These are phyloP conservation scores for Chloroceryle amazona DNA, from an alignment of 2,797 vertebrate species.

Conservation along the genomic window DNA sequence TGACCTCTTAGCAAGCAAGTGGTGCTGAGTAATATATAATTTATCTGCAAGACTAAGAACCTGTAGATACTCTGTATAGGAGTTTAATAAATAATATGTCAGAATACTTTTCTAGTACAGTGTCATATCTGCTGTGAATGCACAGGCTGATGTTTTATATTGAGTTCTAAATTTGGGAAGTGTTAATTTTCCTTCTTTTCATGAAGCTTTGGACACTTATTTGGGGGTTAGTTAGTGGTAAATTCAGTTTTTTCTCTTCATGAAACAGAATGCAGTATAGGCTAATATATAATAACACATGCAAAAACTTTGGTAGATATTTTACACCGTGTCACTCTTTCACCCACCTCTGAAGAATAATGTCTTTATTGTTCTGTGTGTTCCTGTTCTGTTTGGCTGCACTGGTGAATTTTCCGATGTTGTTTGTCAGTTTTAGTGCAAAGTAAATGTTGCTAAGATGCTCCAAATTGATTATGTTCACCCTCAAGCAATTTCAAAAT, in stretches of 20 bases:
- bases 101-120: background rate
- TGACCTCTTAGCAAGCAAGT: background rate
- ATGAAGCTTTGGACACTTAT: background rate
- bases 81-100: slow-evolving; percentile 12
- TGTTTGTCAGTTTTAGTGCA: slow-evolving; percentile 45
- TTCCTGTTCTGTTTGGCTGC: slow-evolving; percentile 9
- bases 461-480: slow-evolving; percentile 52
- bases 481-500: slow-evolving; percentile 34
- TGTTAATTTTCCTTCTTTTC: background rate
- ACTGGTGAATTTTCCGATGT: background rate
- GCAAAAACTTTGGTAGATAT: background rate
- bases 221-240: background rate
- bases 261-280: background rate
- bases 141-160: background rate
- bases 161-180: background rate
- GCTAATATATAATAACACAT: background rate
- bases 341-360: background rate
- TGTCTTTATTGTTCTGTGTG: background rate
- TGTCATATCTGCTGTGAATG: background rate
- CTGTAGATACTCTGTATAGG: background rate
- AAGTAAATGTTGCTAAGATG: slow-evolving; percentile 58
- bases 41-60: background rate
- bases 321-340: background rate
- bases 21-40: slow-evolving; percentile 29
- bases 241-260: background rate